Evolutionary conservation across 1,140 invertebrate genomes (phyloP).

Genomic region (Drosophila seguyi): DNA sequence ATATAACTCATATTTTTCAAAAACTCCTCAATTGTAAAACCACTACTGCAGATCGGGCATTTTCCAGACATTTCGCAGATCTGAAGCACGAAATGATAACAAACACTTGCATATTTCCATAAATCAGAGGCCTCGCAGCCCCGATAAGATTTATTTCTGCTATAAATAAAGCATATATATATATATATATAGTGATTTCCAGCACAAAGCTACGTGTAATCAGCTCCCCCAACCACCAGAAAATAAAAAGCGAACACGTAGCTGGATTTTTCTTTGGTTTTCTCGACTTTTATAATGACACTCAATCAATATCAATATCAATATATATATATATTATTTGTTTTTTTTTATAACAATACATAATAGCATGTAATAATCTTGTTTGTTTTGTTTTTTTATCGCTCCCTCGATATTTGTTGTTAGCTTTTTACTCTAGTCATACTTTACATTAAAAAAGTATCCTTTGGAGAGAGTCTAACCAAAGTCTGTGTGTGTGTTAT

Average conservation of each 20-base stretch:
- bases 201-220: background rate
- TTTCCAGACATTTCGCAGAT: constrained; percentile 16
- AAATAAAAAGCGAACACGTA: constrained; percentile 38
- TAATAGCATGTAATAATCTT: constrained; percentile 73
- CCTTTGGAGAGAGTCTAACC: constrained; percentile 13
- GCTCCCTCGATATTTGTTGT: constrained; percentile 16
- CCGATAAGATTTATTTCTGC: constrained; percentile 25
- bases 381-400: constrained; percentile 16
- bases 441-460: constrained; percentile 29
- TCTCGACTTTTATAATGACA: constrained; percentile 63
- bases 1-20: background rate
- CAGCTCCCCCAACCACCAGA: constrained; percentile 20
- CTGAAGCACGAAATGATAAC: constrained; percentile 4
- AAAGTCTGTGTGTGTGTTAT: constrained; percentile 17
- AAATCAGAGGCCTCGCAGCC: background rate
- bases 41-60: background rate
- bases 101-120: constrained; percentile 12
- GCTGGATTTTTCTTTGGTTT: constrained; percentile 40
- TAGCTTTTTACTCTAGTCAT: constrained; percentile 9
- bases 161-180: constrained; percentile 3
- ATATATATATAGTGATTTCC: background rate
- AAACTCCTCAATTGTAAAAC: no score
- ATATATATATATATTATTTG: constrained; percentile 35
- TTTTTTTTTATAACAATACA: constrained; percentile 62
- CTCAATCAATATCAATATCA: constrained; percentile 76